phyloP scores from a whole-genome alignment of 2,797 vertebrate species.

The Pangasius larnaudii region DNA sequence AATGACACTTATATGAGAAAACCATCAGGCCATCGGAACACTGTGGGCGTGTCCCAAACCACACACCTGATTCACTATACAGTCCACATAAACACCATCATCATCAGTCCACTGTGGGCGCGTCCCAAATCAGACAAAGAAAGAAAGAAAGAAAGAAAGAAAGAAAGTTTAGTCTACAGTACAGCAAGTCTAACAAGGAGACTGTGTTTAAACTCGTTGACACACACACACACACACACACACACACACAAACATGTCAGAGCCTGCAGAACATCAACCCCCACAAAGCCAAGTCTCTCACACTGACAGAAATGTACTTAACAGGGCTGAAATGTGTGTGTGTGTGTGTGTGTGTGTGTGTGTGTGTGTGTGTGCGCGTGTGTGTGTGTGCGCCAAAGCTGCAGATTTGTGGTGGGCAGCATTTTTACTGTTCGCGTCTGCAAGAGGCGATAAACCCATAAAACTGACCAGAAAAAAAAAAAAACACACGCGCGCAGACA shows the following conservation, averaged over 20 bases:
- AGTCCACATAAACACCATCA: not conserved
- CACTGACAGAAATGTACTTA: slow-evolving; percentile 43
- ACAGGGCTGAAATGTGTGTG: slow-evolving; percentile 23
- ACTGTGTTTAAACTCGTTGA: not conserved
- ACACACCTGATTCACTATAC: not conserved
- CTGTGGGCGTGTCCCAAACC: slow-evolving; percentile 4
- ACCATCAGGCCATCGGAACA: not conserved
- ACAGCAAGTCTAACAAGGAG: not conserved
- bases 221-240: slow-evolving; percentile 6
- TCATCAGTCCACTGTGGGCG: not conserved
- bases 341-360: slow-evolving; percentile 34
- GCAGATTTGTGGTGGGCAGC: slow-evolving; percentile 59
- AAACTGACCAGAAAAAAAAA: slow-evolving; percentile 40
- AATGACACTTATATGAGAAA: not conserved
- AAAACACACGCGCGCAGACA: not conserved
- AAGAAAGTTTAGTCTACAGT: not conserved
- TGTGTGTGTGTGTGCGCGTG: slow-evolving; percentile 34
- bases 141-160: not conserved
- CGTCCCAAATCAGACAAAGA: slow-evolving; percentile 7
- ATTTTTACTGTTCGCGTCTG: slow-evolving; percentile 58
- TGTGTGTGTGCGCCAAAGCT: slow-evolving; percentile 44
- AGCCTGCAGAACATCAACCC: slow-evolving; percentile 24
- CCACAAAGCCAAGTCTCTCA: slow-evolving; percentile 26
- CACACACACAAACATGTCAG: slow-evolving; percentile 16
- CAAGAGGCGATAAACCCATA: slow-evolving; percentile 61